Evolutionary conservation across 2,113 vertebrate genomes (phyloP), one percentile per base, ranked within the genome.

Genomic region (Paracanthobrama guichenoti): DNA sequence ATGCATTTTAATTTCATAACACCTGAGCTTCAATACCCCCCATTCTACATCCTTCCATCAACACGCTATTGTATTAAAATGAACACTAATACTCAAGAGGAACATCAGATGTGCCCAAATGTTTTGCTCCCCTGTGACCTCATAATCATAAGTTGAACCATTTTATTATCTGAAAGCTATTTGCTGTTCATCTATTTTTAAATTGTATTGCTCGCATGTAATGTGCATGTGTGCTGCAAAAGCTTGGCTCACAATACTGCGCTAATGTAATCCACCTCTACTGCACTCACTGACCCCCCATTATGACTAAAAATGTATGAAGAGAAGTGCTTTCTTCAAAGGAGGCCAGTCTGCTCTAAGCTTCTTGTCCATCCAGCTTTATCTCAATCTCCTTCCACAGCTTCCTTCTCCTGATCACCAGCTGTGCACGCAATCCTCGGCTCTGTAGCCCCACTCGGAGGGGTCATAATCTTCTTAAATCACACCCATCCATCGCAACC

Each of bases 221-320:
- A 77, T 82, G 75, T 59, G 60, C 62, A 50, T 62, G 50, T 57
- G 35, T 85, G 42, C 31, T 10, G 73, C 20, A 79, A 79, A 69
- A 76, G 18, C 67, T n/a, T 79, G 59, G 24, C 72, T 42, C 59
- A 20, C 53, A 86, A 80, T 71, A 28, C 28, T 62, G 62, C 28
- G 73, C 82, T 83, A 83, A 85, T 86, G 76, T 62, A 88, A 84
- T 85, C 72, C 77, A 82, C 74, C 53, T 75, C 50, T 26, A n/a
- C 69, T 60, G 24, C 81, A 88, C 81, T 69, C 60, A 14, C 42
- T 83, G 50, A 67, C 67, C 76, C 39, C 69, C 85, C 59, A 75
- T 79, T 85, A 83, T 53, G 46, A 69, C 69, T 81, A 73, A 72
- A 64, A 79, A 53, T 48, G 75, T 75, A 50, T 82, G 53, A 85